Conservation (phyloP, 2,113 vertebrate genomes). For the Pelmatolapia mariae region DNA sequence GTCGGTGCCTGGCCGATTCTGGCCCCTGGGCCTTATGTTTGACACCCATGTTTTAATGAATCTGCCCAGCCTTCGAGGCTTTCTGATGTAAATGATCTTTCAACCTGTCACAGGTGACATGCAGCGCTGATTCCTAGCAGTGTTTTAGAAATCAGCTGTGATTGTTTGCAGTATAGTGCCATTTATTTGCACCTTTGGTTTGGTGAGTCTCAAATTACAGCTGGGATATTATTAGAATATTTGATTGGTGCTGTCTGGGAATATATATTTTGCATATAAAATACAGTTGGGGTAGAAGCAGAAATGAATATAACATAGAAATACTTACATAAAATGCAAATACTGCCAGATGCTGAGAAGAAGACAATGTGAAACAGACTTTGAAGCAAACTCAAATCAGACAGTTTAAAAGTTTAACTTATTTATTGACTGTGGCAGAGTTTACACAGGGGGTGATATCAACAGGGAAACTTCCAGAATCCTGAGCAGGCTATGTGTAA, state of each 20-base stretch:
- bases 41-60: background rate
- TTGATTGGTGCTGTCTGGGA: background rate
- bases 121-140: fast-evolving
- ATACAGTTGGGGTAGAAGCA: background rate
- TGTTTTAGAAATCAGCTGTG: background rate
- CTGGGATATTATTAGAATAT: background rate
- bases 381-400: background rate
- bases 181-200: background rate
- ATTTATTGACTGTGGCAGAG: background rate
- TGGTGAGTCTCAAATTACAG: background rate
- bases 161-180: background rate
- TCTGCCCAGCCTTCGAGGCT: background rate
- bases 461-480: background rate
- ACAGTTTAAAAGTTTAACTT: background rate
- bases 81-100: background rate
- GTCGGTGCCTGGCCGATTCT: background rate
- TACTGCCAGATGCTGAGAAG: background rate
- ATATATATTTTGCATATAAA: background rate
- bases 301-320: background rate
- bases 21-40: background rate
- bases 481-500: background rate
- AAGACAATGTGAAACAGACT: background rate
- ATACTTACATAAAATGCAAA: background rate
- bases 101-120: background rate
- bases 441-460: background rate